A percentile compares a stretch with the other conserved stretches of the same genome.
phyloP scores from a whole-genome alignment of 2,888 invertebrate genomes.

The Nomada fabriciana region DNA sequence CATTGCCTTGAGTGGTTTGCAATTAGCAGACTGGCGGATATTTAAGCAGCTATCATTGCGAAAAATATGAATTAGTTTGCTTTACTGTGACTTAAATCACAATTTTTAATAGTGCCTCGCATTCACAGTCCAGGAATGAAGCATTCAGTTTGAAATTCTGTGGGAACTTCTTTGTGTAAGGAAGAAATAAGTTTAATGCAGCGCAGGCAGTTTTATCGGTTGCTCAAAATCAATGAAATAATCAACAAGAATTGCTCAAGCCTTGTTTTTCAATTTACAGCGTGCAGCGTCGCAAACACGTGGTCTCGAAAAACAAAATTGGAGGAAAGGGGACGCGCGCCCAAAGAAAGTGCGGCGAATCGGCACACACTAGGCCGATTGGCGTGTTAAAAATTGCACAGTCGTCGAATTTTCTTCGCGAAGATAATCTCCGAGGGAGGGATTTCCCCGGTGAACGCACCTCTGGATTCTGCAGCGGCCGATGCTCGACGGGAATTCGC shows the following conservation, averaged over 20 bases:
- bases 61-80: no score
- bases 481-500: constrained; percentile 75
- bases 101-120: no score
- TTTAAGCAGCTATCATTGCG: no score
- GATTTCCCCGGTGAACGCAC: constrained; percentile 63
- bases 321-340: not conserved
- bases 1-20: not conserved
- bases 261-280: no score
- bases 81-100: no score
- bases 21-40: not conserved
- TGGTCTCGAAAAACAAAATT: not conserved
- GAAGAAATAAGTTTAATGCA: no score
- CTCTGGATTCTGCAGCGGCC: constrained; percentile 63
- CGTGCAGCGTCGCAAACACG: not conserved
- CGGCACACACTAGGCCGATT: constrained; percentile 7
- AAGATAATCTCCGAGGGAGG: constrained; percentile 61
- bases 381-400: constrained; percentile 32
- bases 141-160: no score
- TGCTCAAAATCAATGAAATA: no score
- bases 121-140: no score
- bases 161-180: no score
- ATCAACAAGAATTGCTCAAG: no score
- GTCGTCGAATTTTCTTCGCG: constrained; percentile 54
- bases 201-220: no score
- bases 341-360: not conserved